Evolutionary conservation across 2,888 invertebrate genomes (phyloP).

Genomic region (Panopea generosa): DNA sequence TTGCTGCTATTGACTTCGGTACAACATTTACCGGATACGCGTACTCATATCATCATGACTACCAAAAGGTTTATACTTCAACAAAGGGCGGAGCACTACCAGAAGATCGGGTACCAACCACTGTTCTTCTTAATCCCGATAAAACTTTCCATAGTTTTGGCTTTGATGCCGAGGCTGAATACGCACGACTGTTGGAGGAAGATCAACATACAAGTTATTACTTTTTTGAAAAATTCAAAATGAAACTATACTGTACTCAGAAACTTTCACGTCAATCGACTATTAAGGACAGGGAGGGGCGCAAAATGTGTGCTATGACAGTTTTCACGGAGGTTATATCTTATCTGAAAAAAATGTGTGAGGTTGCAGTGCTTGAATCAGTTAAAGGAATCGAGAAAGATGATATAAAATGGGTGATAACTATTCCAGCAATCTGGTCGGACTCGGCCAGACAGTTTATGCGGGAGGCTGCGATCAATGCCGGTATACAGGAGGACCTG

Average conservation of each 20-base stretch:
- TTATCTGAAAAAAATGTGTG: neutral
- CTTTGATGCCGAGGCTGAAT: neutral
- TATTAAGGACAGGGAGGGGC: neutral
- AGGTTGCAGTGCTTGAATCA: too few relatives aligned
- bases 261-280: neutral
- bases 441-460: neutral
- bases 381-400: neutral
- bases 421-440: neutral
- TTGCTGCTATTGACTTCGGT: slow-evolving; percentile 9
- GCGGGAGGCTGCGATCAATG: neutral
- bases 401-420: neutral
- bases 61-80: neutral
- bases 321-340: neutral
- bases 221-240: slow-evolving; percentile 7
- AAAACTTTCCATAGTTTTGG: slow-evolving; percentile 9
- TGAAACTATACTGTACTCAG: neutral
- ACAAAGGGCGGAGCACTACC: neutral
- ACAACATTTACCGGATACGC: slow-evolving; percentile 2
- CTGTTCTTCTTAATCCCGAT: slow-evolving; percentile 2
- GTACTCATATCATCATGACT: neutral
- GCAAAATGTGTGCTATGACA: neutral
- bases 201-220: neutral
- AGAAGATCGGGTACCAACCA: slow-evolving; percentile 3
- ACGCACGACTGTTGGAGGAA: neutral
- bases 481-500: neutral